A percentile compares a stretch with the other conserved stretches of the same genome.
Conservation (phyloP, 1,140 invertebrate species). For the Brachionus koreanus region DNA sequence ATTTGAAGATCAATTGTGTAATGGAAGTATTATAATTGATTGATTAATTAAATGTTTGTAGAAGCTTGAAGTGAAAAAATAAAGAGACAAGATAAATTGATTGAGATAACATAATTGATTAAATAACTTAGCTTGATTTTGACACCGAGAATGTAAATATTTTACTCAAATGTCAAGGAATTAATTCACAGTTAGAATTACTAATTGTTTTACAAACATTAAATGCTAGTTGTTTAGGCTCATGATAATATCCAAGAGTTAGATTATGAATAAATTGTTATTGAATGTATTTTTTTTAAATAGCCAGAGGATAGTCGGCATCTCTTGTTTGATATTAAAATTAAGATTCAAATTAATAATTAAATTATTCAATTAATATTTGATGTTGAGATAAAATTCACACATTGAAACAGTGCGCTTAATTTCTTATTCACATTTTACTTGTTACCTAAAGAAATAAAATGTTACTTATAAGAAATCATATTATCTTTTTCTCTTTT, state of each 20-base stretch:
- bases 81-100: constrained; percentile 1
- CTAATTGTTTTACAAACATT: not conserved
- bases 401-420: not conserved
- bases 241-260: not conserved
- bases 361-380: not conserved
- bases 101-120: not conserved
- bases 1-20: not conserved
- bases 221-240: not conserved
- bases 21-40: not conserved
- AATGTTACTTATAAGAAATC: not conserved
- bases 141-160: not conserved
- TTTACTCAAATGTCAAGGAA: not conserved
- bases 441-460: not conserved
- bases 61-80: constrained; percentile 6
- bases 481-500: not conserved
- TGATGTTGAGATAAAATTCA: not conserved
- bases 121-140: not conserved
- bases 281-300: not conserved
- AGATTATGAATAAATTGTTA: not conserved
- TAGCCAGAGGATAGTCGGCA: not conserved
- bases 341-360: not conserved
- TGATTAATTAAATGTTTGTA: constrained; percentile 1
- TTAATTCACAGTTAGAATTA: not conserved
- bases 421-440: not conserved
- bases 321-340: not conserved